These are phyloP conservation scores for Tethea ocularis DNA, from an alignment of 2,888 invertebrate genomes.

Conservation along the genomic window DNA sequence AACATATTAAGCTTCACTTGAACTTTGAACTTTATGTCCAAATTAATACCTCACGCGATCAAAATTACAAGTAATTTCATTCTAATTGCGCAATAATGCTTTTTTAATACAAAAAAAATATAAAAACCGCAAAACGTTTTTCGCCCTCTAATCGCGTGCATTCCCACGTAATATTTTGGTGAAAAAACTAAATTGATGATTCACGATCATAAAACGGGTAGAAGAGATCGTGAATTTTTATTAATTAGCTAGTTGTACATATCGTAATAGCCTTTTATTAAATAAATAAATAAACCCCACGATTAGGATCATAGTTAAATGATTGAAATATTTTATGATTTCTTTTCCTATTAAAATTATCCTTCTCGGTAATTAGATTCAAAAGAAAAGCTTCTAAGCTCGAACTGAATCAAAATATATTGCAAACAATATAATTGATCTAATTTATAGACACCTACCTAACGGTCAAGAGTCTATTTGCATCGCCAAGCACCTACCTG, in stretches of 20 bases:
- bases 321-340: too few species aligned
- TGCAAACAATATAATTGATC: too few species aligned
- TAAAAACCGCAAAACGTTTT: constrained; percentile 16
- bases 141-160: constrained; percentile 13
- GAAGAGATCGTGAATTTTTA: constrained; percentile 1
- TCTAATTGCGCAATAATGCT: background rate
- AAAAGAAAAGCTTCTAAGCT: too few species aligned
- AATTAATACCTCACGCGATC: background rate
- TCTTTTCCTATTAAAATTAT: too few species aligned
- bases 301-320: too few species aligned
- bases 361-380: background rate
- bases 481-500: too few species aligned
- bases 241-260: background rate
- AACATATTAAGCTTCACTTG: background rate
- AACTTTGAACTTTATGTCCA: background rate
- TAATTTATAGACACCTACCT: too few species aligned
- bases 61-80: constrained; percentile 6
- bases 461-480: too few species aligned
- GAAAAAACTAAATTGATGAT: constrained; percentile 34
- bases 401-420: too few species aligned
- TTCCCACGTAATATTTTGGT: constrained; percentile 14
- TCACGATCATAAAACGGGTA: constrained; percentile 28
- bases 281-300: too few species aligned
- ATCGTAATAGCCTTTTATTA: background rate
- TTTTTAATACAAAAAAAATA: background rate